Base-by-base conservation (phyloP, 2,113 vertebrate genomes). In the Varanus salvator region DNA sequence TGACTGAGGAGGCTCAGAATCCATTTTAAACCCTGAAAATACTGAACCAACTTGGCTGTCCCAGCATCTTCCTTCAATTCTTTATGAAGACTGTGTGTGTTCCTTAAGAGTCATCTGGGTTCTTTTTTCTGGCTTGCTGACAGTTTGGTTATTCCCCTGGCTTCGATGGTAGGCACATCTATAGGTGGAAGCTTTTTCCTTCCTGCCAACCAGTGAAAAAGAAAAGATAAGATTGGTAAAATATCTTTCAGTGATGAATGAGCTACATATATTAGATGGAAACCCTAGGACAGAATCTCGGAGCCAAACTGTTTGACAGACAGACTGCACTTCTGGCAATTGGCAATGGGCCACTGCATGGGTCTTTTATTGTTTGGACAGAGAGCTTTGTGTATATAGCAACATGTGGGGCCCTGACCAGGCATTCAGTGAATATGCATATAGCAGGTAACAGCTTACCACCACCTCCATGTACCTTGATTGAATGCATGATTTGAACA, bases 71-170 rank as follows among this genome's bases (percentile, higher is more conserved):
- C 83, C 44, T 87, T 80, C 74, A 23, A 48, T 89, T 88, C 94
- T 92, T 93, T 81, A 92, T 0, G 60, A 93, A 89, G 94, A 88
- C 4, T 82, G 87, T 48, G 95, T 66, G 1, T 91, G 95, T n/a
- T 96, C 96, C 95, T 95, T 97, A 89, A 78, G 94, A 19, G 66
- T 95, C 0, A 74, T 71, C 90, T 96, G 96, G 92, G 80, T 96
- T 95, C 96, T 98, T 96, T 96, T 97, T 85, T 96, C 95, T 1
- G 95, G 72, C 93, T 96, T 98, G 84, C 94, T 57, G 5, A 21
- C 93, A 85, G 96, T 91, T 1, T 92, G 94, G 95, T 94, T 95
- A 93, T 90, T 97, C 89, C 96, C 94, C 1, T 94, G 94, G 87
- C 94, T 94, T 68, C 89, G 88, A 74, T 87, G 96, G 91, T 96